These are phyloP conservation scores for Caerostris darwini DNA, from an alignment of 1,140 invertebrate genomes.

Conservation along the genomic window DNA sequence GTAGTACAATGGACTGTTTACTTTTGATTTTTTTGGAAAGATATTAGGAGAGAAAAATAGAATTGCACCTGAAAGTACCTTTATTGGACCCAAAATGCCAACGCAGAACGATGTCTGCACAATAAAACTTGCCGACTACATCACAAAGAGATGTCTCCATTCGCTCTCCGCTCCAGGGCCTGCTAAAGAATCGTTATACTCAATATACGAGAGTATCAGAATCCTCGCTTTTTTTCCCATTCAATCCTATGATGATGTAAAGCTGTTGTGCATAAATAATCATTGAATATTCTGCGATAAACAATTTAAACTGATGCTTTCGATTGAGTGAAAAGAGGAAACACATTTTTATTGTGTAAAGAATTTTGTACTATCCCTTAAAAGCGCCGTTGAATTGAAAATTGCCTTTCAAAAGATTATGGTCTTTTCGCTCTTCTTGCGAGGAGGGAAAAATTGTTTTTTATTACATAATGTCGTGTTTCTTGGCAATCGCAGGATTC, in stretches of 20 bases:
- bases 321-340: conserved; percentile 33
- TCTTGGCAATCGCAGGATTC: conserved; percentile 24
- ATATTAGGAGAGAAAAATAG: not conserved
- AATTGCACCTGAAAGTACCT: not conserved
- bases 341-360: conserved; percentile 65
- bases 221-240: not conserved
- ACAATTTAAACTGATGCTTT: conserved; percentile 68
- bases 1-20: too few relatives aligned
- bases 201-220: not conserved
- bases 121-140: not conserved
- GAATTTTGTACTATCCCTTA: conserved; percentile 44
- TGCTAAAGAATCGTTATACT: not conserved
- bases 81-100: not conserved
- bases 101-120: not conserved
- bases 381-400: conserved; percentile 67
- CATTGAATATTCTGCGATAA: conserved; percentile 54
- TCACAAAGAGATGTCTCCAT: not conserved
- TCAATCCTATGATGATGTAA: not conserved
- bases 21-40: not conserved
- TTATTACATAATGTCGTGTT: conserved; percentile 42
- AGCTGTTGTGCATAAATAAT: conserved; percentile 46
- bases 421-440: not conserved
- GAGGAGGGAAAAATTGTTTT: conserved; percentile 36
- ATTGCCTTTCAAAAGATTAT: conserved; percentile 70
- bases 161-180: not conserved